Percentiles rank a stretch among this genome's conserved stretches.
These are phyloP conservation scores for Passer montanus DNA, from an alignment of 2,113 vertebrate genomes.

Conservation along the genomic window DNA sequence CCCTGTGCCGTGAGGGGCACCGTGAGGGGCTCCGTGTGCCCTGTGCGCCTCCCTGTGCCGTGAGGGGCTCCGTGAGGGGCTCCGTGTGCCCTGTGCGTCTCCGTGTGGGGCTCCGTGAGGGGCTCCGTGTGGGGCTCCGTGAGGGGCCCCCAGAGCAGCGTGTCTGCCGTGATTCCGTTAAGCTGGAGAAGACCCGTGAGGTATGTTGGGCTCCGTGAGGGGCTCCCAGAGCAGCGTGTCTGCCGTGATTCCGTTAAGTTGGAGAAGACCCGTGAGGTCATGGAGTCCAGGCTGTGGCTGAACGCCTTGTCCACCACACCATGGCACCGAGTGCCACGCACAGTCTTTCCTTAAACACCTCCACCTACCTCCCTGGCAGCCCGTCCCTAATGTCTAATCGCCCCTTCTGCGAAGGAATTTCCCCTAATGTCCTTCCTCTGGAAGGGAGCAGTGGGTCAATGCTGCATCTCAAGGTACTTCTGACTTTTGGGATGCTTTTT, in stretches of 20 bases:
- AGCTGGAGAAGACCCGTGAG: background rate
- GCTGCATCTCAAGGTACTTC: background rate
- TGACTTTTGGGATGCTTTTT: background rate
- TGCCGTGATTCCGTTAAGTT: background rate
- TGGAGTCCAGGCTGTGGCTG: background rate
- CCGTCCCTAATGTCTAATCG: background rate
- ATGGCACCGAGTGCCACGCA: background rate
- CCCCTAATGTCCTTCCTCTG: background rate
- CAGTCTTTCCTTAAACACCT: too few species aligned
- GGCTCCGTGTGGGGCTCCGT: too few species aligned
- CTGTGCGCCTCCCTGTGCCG: too few species aligned
- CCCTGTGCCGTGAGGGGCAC: too few species aligned
- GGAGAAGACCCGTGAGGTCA: background rate
- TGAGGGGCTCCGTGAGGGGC: too few species aligned
- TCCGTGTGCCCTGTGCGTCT: too few species aligned
- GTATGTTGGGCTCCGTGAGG: too few species aligned
- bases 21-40: too few species aligned
- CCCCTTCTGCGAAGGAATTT: background rate
- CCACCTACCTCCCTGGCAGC: too few species aligned
- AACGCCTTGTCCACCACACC: background rate
- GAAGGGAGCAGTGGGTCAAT: background rate
- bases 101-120: background rate
- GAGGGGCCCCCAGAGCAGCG: too few species aligned
- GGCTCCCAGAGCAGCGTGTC: too few species aligned
- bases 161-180: too few species aligned